phyloP scores from a whole-genome alignment of 2,888 invertebrate species.

The Bombylius discolor region DNA sequence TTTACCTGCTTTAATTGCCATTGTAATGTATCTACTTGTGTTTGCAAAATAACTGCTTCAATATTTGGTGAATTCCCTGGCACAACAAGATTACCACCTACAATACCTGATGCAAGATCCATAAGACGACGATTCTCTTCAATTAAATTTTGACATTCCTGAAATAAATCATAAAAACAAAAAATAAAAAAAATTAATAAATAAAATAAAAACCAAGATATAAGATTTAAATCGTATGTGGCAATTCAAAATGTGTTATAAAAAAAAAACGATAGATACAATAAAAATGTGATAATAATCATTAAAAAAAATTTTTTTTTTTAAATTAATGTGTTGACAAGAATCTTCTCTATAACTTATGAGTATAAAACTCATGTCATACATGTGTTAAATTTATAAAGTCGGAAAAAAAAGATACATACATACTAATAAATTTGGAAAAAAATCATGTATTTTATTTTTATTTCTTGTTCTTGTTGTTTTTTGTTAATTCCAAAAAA shows the following conservation, averaged over 20 bases:
- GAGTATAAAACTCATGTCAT: too few relatives aligned
- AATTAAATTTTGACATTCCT: conserved; percentile 37
- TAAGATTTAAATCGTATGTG: too few relatives aligned
- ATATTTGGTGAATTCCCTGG: conserved; percentile 29
- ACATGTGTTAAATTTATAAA: too few relatives aligned
- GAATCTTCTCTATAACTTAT: too few relatives aligned
- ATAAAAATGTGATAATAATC: background rate
- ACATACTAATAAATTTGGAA: too few relatives aligned
- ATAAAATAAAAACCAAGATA: background rate
- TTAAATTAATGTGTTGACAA: too few relatives aligned
- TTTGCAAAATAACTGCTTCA: conserved; percentile 48
- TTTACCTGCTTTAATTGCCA: conserved; percentile 59
- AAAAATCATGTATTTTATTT: too few relatives aligned
- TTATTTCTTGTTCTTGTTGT: too few relatives aligned
- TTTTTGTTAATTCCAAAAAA: too few relatives aligned
- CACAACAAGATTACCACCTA: conserved; percentile 17
- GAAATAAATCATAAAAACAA: conserved; percentile 19
- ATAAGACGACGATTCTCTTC: conserved; percentile 37
- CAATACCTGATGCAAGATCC: conserved; percentile 19
- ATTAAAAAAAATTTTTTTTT: background rate
- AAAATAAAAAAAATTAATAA: conserved; percentile 7
- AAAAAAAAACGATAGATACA: too few relatives aligned
- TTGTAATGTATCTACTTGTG: conserved; percentile 52
- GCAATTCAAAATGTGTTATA: too few relatives aligned
- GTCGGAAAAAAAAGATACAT: too few relatives aligned